These are phyloP conservation scores for Puntigrus tetrazona DNA, from an alignment of 2,113 vertebrate species.

Conservation along the genomic window DNA sequence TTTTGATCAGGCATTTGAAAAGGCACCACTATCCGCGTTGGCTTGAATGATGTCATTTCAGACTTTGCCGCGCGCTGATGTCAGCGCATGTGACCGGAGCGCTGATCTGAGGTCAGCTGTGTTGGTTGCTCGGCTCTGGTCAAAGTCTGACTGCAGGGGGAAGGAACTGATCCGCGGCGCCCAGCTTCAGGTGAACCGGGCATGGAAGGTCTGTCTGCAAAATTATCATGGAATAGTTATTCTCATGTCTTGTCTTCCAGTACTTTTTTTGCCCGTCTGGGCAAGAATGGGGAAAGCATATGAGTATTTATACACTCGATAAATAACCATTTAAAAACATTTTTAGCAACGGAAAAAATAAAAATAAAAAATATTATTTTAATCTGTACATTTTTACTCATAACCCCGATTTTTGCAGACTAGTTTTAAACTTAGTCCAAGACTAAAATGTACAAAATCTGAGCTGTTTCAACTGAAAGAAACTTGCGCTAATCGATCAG, in stretches of 20 bases:
- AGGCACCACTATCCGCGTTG: conserved; percentile 54
- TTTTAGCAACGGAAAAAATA: not conserved
- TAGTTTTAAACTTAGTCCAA: no score
- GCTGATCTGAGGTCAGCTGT: conserved; percentile 16
- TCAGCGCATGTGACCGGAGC: not conserved
- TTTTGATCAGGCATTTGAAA: conserved; percentile 54
- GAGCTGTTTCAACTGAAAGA: no score
- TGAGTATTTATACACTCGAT: not conserved
- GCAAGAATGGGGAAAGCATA: not conserved
- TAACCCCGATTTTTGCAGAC: no score
- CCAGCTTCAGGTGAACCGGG: not conserved
- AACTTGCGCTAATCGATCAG: no score
- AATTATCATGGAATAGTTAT: not conserved
- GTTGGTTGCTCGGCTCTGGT: not conserved
- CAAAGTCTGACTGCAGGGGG: not conserved
- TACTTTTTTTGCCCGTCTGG: not conserved
- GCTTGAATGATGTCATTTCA: conserved; percentile 63
- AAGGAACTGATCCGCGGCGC: not conserved
- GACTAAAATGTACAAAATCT: no score
- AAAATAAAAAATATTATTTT: no score
- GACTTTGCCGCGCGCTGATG: conserved; percentile 26
- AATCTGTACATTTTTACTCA: no score
- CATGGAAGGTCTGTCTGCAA: not conserved
- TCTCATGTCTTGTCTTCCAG: not conserved
- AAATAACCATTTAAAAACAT: not conserved